Conservation (phyloP, 2,888 invertebrate genomes). For the Oscheius onirici region DNA sequence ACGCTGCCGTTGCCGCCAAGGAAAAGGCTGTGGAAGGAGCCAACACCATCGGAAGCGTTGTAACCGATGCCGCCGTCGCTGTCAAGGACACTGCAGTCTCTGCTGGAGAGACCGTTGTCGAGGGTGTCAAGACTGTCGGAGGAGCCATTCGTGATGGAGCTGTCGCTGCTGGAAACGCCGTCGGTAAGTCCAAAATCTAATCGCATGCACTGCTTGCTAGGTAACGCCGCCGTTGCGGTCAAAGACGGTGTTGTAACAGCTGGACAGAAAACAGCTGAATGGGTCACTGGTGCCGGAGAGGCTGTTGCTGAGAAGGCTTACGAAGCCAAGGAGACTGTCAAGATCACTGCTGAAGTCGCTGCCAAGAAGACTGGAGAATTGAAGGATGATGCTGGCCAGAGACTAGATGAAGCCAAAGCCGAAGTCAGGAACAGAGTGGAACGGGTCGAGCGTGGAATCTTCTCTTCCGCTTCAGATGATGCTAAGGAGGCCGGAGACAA, state of each 20-base stretch:
- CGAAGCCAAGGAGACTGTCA: constrained; percentile 9
- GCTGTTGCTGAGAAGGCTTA: constrained; percentile 34
- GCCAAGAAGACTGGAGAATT: background rate
- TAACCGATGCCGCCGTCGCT: constrained; percentile 14
- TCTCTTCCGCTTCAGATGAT: background rate
- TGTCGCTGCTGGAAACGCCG: constrained; percentile 33
- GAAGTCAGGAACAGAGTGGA: background rate
- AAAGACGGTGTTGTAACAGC: constrained; percentile 15
- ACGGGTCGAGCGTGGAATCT: background rate
- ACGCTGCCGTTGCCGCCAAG: background rate
- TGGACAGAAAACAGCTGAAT: background rate
- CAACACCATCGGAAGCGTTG: constrained; percentile 37
- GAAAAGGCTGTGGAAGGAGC: constrained; percentile 33
- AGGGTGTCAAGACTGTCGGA: constrained; percentile 1
- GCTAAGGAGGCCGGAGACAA: background rate
- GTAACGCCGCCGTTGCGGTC: constrained; percentile 20
- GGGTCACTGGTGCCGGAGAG: constrained; percentile 35
- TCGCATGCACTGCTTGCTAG: constrained; percentile 9
- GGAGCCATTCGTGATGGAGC: constrained; percentile 21
- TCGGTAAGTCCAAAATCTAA: constrained; percentile 26
- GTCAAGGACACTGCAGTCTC: constrained; percentile 21
- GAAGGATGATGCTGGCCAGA: background rate
- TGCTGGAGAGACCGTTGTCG: constrained; percentile 19
- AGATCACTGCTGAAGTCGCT: constrained; percentile 7
- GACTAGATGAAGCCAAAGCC: background rate